Base-by-base conservation (phyloP, 2,113 vertebrate genomes). In the Scartelaos histophorus region DNA sequence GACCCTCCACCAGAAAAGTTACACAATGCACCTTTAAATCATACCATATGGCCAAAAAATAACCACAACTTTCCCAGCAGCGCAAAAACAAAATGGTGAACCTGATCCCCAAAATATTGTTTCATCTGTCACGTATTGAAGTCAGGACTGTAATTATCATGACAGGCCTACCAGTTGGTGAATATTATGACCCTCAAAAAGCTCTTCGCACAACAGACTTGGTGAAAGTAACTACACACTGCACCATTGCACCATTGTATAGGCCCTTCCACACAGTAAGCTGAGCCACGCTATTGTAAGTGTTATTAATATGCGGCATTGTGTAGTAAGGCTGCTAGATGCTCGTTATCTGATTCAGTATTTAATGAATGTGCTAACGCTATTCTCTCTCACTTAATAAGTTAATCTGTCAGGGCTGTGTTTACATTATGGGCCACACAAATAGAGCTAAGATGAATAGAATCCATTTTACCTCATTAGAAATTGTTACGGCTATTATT, bases 381-480 rank as follows among this genome's bases (percentile, higher is more conserved):
- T 58, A 66, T 76, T 66, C 38, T 53, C 58, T 73, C 53, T 22
- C 57, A 68, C 67, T 71, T 16, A 71, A 78, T 56, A 75, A 56
- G 38, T 70, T 68, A 60, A 82, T 71, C 45, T 43, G 58, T 34
- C 45, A 56, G 46, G 62, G 75, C 54, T 49, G 77, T 75, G 62
- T 66, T 68, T 43, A 54, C 45, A 73, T 66, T 43, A 65, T 22
- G 10, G 21, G 29, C 66, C 49, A 56, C n/a, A 47, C 65, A 66
- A 17, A 62, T n/a, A 13, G 53, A 34, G 69, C 43, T 29, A 22
- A 79, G 38, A 67, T 65, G 12, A 82, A 60, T 38, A 46, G 12
- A 74, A 29, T 54, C 65, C 22, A 58, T 38, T 80, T 82, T 70
- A 81, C 76, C 73, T 73, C 68, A 16, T 62, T n/a, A 56, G 60